Evolutionary conservation across 2,113 vertebrate genomes (phyloP), one percentile per base, ranked within the genome.

Genomic region (Hemibagrus wyckioides): DNA sequence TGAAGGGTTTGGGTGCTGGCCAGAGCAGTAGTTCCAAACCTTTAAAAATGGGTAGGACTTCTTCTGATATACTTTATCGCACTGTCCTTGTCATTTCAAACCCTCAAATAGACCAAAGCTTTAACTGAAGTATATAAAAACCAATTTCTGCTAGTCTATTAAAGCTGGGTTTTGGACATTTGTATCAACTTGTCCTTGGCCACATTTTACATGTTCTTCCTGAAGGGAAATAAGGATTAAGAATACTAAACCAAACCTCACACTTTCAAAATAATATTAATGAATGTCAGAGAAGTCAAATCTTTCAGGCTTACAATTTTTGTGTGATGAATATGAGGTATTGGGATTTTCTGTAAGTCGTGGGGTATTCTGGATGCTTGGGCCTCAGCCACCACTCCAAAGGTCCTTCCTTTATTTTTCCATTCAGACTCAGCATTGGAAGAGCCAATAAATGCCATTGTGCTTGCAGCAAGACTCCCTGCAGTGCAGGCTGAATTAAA

Each of bases 401-500:
- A 81, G 30, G 54, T 36, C 36, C 30, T 81, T 59, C 10, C 36
- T 81, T 81, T 25, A 36, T 81, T 81, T 81, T 81, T 59, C 54
- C 79, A 59, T 59, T 57, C 79, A 81, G 79, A 59, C 79, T 41
- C 54, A 57, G 52, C 77, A 57, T 25, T 59, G 54, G 21, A 41
- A 41, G 21, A 81, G 33, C 54, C 79, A 81, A 81, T 81, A 81
- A 81, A 59, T 81, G 79, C 36, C 79, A 25, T 15, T 41, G 79
- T 59, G 79, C 52, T 81, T 81, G 79, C 21, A 59, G 79, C 54
- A 81, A 81, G 33, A 39, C 23, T 81, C 33, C 79, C 54, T 59
- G 33, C 41, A 39, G 56, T 81, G 79, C 36, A 81, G 33, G 33
- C 54, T 81, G 54, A 81, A 81, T 81, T 81, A 81, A 41, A 81